These are phyloP conservation scores for Coleophora deauratella DNA, from an alignment of 2,888 invertebrate genomes.

Conservation along the genomic window DNA sequence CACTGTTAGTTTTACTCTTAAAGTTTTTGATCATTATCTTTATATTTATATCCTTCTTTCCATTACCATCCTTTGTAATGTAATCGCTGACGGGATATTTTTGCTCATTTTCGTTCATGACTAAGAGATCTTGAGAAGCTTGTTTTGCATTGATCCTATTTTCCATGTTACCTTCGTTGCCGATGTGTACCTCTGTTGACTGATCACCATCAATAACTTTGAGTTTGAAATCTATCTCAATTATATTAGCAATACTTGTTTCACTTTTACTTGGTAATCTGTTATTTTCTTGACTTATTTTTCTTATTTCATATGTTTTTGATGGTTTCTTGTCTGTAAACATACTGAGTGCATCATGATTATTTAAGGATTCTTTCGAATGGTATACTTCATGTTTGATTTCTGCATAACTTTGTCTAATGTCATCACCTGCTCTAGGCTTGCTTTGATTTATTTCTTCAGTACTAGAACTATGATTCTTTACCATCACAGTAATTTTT, in stretches of 20 bases:
- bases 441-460: conserved; percentile 31
- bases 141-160: conserved; percentile 6
- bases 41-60: conserved; percentile 47
- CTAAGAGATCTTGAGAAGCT: conserved; percentile 30
- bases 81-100: background rate
- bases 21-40: conserved; percentile 46
- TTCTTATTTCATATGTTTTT: conserved; percentile 20
- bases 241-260: conserved; percentile 34
- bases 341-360: conserved; percentile 5
- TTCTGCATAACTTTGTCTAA: no score
- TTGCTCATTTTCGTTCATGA: conserved; percentile 26
- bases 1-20: conserved; percentile 22
- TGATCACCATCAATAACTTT: conserved; percentile 43
- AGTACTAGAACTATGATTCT: conserved; percentile 31
- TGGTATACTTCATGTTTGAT: no score
- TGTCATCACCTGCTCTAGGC: no score
- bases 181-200: conserved; percentile 33
- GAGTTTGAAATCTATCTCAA: conserved; percentile 51
- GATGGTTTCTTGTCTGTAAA: conserved; percentile 27
- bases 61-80: conserved; percentile 19
- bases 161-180: conserved; percentile 21
- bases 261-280: conserved; percentile 24
- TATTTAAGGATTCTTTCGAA: no score
- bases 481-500: conserved; percentile 33
- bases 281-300: conserved; percentile 13